Conservation (phyloP, 2,888 invertebrate genomes). For the Corythucha ciliata region DNA sequence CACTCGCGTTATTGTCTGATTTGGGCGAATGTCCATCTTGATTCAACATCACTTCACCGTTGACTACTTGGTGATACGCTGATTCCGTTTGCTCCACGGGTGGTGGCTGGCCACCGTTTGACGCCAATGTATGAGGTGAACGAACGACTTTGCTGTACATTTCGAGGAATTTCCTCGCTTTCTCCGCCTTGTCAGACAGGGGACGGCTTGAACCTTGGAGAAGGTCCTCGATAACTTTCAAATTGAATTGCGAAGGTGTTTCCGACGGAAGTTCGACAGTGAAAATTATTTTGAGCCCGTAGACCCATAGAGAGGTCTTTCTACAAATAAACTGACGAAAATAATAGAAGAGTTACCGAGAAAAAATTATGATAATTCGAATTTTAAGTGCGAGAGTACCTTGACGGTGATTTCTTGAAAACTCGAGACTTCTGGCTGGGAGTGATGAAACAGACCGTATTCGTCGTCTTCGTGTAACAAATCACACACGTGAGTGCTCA, state of each 20-base stretch:
- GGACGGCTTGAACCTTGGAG: constrained; percentile 34
- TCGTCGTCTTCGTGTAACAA: constrained; percentile 41
- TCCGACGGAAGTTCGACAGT: constrained; percentile 7
- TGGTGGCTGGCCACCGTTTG: neutral
- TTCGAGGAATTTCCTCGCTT: constrained; percentile 35
- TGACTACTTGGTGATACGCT: too few species aligned
- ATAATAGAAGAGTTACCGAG: neutral
- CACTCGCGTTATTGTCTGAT: constrained; percentile 2
- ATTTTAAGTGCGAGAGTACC: constrained; percentile 10
- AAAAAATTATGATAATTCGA: neutral
- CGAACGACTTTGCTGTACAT: constrained; percentile 28
- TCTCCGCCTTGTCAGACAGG: constrained; percentile 35
- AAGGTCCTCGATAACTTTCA: constrained; percentile 33
- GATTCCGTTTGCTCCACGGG: constrained; percentile 28
- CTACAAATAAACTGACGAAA: constrained; percentile 25
- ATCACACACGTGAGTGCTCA: constrained; percentile 41
- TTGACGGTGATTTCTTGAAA: constrained; percentile 27
- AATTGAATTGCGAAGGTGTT: constrained; percentile 30
- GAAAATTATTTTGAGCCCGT: constrained; percentile 41
- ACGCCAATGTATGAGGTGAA: too few species aligned
- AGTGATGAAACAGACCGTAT: constrained; percentile 14
- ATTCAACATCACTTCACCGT: too few species aligned
- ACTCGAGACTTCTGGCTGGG: constrained; percentile 35
- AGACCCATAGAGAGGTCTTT: constrained; percentile 42
- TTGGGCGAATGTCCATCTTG: too few species aligned